These are phyloP conservation scores for Lycodopsis pacificus DNA, from an alignment of 2,797 vertebrate genomes.

Conservation along the genomic window DNA sequence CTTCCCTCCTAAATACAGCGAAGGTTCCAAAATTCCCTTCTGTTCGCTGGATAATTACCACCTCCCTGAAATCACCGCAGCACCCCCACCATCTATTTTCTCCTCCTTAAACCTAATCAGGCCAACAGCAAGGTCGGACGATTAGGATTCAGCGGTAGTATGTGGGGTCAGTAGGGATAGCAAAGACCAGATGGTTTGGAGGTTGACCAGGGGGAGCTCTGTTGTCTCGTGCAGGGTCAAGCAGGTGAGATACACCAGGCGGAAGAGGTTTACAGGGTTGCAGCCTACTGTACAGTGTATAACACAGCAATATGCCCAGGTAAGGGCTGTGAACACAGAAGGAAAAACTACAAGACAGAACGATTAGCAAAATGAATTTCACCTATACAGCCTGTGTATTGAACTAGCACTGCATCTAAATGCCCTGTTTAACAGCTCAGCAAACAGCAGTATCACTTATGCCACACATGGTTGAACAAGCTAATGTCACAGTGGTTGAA, in stretches of 20 bases:
- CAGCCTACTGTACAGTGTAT: background rate
- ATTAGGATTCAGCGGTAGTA: conserved; percentile 41
- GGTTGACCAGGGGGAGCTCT: conserved; percentile 38
- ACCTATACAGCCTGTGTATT: conserved; percentile 59
- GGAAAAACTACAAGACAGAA: conserved; percentile 33
- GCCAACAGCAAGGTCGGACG: conserved; percentile 43
- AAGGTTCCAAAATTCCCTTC: conserved; percentile 58
- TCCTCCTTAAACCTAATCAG: conserved; percentile 61
- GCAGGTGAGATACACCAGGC: conserved; percentile 48
- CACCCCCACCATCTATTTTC: conserved; percentile 43
- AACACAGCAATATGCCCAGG: background rate
- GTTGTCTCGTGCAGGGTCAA: conserved; percentile 46
- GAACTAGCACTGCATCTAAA: conserved; percentile 74
- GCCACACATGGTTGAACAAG: conserved; percentile 74
- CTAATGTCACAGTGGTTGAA: conserved; percentile 73
- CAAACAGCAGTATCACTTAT: conserved; percentile 66
- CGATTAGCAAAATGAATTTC: conserved; percentile 65
- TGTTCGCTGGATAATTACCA: conserved; percentile 62
- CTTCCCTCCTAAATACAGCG: conserved; percentile 44
- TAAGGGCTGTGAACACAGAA: background rate
- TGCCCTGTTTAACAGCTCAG: conserved; percentile 74
- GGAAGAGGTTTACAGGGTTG: conserved; percentile 38
- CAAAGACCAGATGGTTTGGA: conserved; percentile 71
- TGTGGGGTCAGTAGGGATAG: conserved; percentile 49
- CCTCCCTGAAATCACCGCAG: conserved; percentile 49